Conservation (phyloP, 1,140 invertebrate genomes). For the Eriosoma lanigerum region DNA sequence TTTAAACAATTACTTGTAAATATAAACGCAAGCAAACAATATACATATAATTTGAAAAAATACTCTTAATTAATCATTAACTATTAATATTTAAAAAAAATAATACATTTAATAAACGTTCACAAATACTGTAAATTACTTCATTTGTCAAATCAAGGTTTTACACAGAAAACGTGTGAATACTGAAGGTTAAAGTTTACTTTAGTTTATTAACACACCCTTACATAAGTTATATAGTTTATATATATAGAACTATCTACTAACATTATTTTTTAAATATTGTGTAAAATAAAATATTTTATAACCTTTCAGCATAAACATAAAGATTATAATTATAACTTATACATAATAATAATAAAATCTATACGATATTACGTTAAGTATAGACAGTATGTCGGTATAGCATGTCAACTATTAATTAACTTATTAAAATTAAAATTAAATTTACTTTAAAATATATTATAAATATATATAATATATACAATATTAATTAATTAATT, state of each 20-base stretch:
- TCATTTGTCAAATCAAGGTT: constrained; percentile 37
- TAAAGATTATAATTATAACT: background rate
- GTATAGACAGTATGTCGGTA: too few species aligned
- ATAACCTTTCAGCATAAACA: background rate
- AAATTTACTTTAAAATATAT: too few species aligned
- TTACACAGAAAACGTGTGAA: constrained; percentile 36
- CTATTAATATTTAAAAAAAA: constrained; percentile 12
- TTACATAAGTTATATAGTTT: background rate
- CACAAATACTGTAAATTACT: background rate
- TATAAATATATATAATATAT: too few species aligned
- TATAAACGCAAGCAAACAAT: constrained; percentile 10
- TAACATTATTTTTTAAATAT: constrained; percentile 5
- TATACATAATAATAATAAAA: background rate
- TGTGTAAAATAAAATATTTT: background rate
- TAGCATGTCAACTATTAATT: too few species aligned
- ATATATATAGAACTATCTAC: background rate
- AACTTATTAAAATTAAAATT: too few species aligned
- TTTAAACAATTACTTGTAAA: too few species aligned
- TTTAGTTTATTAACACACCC: constrained; percentile 21
- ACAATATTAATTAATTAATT: too few species aligned
- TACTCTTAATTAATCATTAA: constrained; percentile 35
- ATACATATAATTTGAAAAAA: constrained; percentile 21
- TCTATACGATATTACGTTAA: too few species aligned
- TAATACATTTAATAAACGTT: background rate
- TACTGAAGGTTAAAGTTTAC: constrained; percentile 36